Base-by-base conservation (phyloP, 2,797 vertebrate species). In the Cottoperca gobio region DNA sequence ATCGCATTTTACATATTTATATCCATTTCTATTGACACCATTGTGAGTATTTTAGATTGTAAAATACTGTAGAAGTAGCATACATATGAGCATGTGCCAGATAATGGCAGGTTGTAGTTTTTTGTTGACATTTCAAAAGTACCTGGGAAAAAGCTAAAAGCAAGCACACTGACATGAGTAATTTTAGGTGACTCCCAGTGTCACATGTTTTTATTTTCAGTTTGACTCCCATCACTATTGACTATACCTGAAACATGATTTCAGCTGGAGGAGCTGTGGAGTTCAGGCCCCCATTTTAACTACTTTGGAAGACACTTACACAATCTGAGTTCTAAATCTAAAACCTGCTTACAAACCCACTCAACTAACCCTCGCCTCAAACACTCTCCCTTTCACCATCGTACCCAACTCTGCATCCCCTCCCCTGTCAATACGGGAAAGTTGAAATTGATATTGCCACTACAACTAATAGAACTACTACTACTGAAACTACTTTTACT, bases 271-370 rank as follows among this genome's bases (percentile, higher is more conserved):
- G 26, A 71, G 66, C 62, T 24, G 6, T 28, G 53, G 23, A 76
- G 71, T 79, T 67, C 68, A 78, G 60, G 42, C 35, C 66, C n/a
- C 61, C 35, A 35, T 66, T 75, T 86, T 78, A 67, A 45, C 70
- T 73, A 73, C 78, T 73, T 21, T 79, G 67, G 67, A 77, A 86
- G 62, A 78, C 70, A 80, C 65, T 79, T 82, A 55, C 17, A 72
- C 79, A 74, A 74, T 76, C 46, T 68, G 54, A 86, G 78, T 63
- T 50, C 65, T 72, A 46, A 24, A 78, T 81, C 66, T 82, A 63
- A 85, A 88, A 81, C 69, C 76, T 86, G 84, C 73, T 80, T 63
- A 82, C 64, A 84, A 61, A 33, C 79, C 75, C 64, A 82, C 84
- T 85, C 78, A 53, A 39, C 54, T 69, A 78, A 82, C 72, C 70